Percentiles rank a stretch among this genome's conserved stretches.
Conservation (phyloP, 35 echinoderm and acorn worm species). For the Stichopus chloronotus region DNA sequence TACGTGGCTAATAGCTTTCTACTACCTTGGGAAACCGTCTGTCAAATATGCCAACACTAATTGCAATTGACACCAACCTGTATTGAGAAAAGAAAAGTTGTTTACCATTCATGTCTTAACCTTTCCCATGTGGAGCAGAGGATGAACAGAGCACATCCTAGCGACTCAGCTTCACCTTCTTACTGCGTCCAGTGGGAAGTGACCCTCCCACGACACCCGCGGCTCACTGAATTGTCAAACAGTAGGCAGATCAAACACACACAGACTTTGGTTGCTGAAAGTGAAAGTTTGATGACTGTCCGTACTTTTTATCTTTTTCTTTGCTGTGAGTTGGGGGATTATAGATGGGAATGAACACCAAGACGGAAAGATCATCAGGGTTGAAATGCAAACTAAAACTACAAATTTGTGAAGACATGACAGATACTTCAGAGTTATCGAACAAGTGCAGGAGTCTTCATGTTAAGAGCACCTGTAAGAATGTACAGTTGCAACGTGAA, state of each 20-base stretch:
- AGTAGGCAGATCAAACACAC: too few species aligned
- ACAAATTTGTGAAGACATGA: too few species aligned
- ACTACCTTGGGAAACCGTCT: constrained; percentile 27
- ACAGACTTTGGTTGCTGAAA: not conserved
- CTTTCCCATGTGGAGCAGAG: not conserved
- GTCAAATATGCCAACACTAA: constrained; percentile 23
- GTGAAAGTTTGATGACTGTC: not conserved
- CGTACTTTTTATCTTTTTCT: not conserved
- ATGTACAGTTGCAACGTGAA: too few species aligned
- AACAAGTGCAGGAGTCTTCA: too few species aligned
- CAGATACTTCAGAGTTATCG: too few species aligned
- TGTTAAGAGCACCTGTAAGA: too few species aligned
- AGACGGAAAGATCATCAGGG: too few species aligned
- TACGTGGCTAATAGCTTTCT: constrained; percentile 40
- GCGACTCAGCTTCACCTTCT: too few species aligned
- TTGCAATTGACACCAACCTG: not conserved
- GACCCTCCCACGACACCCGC: not conserved
- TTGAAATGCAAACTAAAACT: too few species aligned
- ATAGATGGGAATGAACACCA: too few species aligned
- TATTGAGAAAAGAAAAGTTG: not conserved
- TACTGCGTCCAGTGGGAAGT: not conserved
- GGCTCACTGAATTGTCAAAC: not conserved
- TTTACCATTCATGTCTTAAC: not conserved
- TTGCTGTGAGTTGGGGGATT: too few species aligned
- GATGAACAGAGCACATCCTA: too few species aligned